Evolutionary conservation across 2,888 invertebrate species (phyloP), one percentile per base, ranked within the genome.

Genomic region (Orgyia antiqua): DNA sequence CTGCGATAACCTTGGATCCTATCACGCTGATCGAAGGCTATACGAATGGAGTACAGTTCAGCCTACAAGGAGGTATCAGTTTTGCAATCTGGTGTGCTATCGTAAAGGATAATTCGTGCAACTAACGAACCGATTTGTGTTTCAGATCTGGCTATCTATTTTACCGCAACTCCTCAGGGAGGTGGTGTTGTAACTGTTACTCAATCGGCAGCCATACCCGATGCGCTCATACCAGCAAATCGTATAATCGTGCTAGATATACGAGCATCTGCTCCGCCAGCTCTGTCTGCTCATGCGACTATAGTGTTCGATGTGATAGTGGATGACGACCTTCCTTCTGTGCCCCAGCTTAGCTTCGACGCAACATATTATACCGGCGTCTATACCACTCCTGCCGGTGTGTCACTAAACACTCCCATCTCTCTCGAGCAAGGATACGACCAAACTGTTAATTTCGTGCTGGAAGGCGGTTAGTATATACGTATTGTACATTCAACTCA

Each of bases 1-100:
- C 42, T 13, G 10, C 21, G 2, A 18, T 52, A 4, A 33, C 30
- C n/a, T 35, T 66, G 26, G 41, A 42, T 10, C 33, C 54, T 0
- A 62, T 68, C 13, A 44, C 40, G 5, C 47, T 68, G 3, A 47
- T 26, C 5, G 51, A 56, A 33, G 67, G 63, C 24, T 59, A 51
- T 33, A 39, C 42, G 7, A 6, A 42, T 4, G 38, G 39, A 12
- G 62, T 68, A 2, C n/a, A 24, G 8, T 61, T 63, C 27, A 27
- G 27, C 2, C 29, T 68, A 31, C 39, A 41, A 6, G 62, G 62
- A 50, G 62, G 65, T 64, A 39, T 8, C 6, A 1, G 7, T 5
- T 1, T 27, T 19, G 8, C 6, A 3, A 20, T n/a, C 9, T 20
- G 4, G 4, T 1, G 9, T 9, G 9, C 20, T 2, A 2, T 20